A percentile compares a stretch with the other conserved stretches of the same genome.
Conservation (phyloP, 2,113 vertebrate genomes). For the Oncorhynchus mykiss region DNA sequence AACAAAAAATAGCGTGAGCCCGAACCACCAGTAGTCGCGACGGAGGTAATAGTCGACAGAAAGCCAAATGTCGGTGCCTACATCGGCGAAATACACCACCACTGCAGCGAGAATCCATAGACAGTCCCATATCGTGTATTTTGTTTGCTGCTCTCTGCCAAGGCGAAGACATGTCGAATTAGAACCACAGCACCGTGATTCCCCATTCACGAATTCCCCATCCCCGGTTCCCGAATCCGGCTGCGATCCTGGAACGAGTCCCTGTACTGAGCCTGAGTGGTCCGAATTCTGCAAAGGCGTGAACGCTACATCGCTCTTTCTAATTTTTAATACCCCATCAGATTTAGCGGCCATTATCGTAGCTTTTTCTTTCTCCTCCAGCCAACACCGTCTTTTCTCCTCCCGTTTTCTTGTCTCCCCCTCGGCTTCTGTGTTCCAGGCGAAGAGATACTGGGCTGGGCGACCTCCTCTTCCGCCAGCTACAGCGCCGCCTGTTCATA, state of each 20-base stretch:
- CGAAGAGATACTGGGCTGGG: slow-evolving; percentile 71
- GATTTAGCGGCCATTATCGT: slow-evolving; percentile 93
- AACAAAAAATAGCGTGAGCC: slow-evolving; percentile 94
- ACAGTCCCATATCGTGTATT: slow-evolving; percentile 90
- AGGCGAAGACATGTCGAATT: slow-evolving; percentile 81
- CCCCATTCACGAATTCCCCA: slow-evolving; percentile 78
- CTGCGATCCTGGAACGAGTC: slow-evolving; percentile 77
- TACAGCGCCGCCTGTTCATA: slow-evolving; percentile 74
- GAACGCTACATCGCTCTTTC: slow-evolving; percentile 94
- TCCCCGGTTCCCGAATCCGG: slow-evolving; percentile 75
- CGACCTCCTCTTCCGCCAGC: slow-evolving; percentile 69
- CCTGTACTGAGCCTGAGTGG: slow-evolving; percentile 86
- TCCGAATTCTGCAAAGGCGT: slow-evolving; percentile 96
- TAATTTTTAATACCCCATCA: slow-evolving; percentile 91
- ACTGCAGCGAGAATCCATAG: slow-evolving; percentile 92
- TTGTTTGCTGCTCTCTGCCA: slow-evolving; percentile 78
- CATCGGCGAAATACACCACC: slow-evolving; percentile 89
- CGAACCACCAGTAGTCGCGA: slow-evolving; percentile 95
- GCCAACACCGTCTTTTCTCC: slow-evolving; percentile 54
- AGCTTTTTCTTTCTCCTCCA: slow-evolving; percentile 42
- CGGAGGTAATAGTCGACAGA: slow-evolving; percentile 93
- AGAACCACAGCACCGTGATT: slow-evolving; percentile 79
- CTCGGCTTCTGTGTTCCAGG: slow-evolving; percentile 47
- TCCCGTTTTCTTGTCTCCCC: slow-evolving; percentile 48
- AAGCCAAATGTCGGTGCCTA: slow-evolving; percentile 96